These are phyloP conservation scores for Torymus aiolomorphi DNA, from an alignment of 2,888 invertebrate genomes.

Conservation along the genomic window DNA sequence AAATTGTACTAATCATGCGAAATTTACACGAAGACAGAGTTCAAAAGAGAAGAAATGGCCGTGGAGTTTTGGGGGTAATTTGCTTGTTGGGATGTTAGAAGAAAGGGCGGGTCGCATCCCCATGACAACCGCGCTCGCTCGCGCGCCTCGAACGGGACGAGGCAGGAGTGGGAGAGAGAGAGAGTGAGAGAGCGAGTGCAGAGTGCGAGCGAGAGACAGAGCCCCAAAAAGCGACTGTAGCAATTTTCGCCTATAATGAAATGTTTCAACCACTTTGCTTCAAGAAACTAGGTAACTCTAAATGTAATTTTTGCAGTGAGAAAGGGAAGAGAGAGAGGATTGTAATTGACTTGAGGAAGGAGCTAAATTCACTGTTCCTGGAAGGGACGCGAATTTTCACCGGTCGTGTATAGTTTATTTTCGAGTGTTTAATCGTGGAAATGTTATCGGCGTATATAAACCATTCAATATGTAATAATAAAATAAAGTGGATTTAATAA, in stretches of 20 bases:
- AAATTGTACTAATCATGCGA: conserved; percentile 36
- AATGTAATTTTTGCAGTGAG: conserved; percentile 7
- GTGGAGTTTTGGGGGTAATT: conserved; percentile 48
- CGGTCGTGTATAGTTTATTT: no score
- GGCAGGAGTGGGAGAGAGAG: no score
- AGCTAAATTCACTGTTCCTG: no score
- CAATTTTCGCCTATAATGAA: conserved; percentile 45
- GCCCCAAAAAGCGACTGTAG: conserved; percentile 32
- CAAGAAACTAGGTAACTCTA: conserved; percentile 11
- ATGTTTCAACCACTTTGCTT: conserved; percentile 39
- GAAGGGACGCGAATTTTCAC: no score
- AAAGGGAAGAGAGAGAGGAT: not conserved
- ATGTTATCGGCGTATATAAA: no score
- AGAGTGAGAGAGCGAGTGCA: no score
- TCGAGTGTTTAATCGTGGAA: no score
- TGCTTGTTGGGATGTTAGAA: conserved; percentile 60
- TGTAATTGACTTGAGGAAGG: no score
- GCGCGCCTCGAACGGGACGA: not conserved
- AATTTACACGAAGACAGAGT: conserved; percentile 29
- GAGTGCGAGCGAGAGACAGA: not conserved
- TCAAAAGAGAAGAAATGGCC: conserved; percentile 35
- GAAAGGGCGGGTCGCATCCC: conserved; percentile 69
- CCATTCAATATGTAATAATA: no score
- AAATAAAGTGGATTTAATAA: no score
- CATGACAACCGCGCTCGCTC: conserved; percentile 68